Percentiles rank a stretch among this genome's conserved stretches.
Evolutionary conservation across 2,888 invertebrate genomes (phyloP).

Genomic region (Dolichomitus sp.): DNA sequence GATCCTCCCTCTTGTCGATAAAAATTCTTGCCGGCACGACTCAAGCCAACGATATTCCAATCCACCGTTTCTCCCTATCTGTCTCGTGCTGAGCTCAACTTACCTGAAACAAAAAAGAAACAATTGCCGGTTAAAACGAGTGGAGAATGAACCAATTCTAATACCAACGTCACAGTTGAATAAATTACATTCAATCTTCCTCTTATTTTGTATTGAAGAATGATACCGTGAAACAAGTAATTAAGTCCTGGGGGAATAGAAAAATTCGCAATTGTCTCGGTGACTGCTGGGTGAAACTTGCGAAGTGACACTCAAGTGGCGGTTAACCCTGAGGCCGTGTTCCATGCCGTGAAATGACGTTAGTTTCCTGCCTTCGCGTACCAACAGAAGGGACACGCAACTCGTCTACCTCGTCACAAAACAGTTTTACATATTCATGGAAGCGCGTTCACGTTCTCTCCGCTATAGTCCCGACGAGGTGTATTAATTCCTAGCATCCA

Average conservation of each 20-base stretch:
- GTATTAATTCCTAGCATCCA: slow-evolving; percentile 75
- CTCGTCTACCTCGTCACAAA: slow-evolving; percentile 75
- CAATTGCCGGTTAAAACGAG: slow-evolving; percentile 52
- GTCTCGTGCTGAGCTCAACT: slow-evolving; percentile 66
- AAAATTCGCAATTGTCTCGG: slow-evolving; percentile 31
- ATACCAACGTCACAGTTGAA: neutral
- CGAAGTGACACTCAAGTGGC: slow-evolving; percentile 54
- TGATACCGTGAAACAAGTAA: neutral
- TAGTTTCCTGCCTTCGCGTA: slow-evolving; percentile 65
- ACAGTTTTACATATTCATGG: slow-evolving; percentile 80
- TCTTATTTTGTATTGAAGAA: slow-evolving; percentile 16
- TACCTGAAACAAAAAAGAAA: slow-evolving; percentile 77
- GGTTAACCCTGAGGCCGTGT: slow-evolving; percentile 71
- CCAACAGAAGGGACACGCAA: slow-evolving; percentile 62
- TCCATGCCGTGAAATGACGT: slow-evolving; percentile 73
- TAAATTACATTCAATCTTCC: neutral
- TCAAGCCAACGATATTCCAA: slow-evolving; percentile 39
- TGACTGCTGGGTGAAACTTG: slow-evolving; percentile 38
- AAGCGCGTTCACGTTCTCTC: slow-evolving; percentile 58
- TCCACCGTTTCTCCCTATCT: slow-evolving; percentile 28
- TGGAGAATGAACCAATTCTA: slow-evolving; percentile 5
- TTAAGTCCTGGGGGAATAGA: slow-evolving; percentile 5
- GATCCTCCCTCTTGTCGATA: slow-evolving; percentile 56
- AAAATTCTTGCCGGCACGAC: slow-evolving; percentile 62
- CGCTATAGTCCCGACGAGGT: slow-evolving; percentile 64